phyloP scores from a whole-genome alignment of 2,113 vertebrate genomes.

The Zosterops japonicus region DNA sequence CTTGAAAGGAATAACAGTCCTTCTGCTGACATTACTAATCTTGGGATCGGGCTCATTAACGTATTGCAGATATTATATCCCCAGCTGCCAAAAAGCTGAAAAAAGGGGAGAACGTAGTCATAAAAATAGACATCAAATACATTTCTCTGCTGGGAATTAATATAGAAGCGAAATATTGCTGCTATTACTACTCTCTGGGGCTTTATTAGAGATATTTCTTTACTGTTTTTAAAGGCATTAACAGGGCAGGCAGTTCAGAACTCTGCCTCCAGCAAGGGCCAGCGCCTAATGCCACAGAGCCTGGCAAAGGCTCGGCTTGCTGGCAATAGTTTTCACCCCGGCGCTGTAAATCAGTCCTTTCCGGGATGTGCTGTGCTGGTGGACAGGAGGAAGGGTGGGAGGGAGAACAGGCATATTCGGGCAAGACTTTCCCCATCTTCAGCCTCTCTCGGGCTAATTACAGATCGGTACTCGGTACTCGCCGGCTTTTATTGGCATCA shows the following conservation, averaged over 20 bases:
- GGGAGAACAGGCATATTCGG: neutral
- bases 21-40: conserved; percentile 40
- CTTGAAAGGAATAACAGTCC: conserved; percentile 19
- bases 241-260: neutral
- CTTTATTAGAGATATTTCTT: neutral
- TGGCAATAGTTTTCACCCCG: neutral
- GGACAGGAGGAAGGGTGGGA: neutral
- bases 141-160: conserved; percentile 25
- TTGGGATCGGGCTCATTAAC: conserved; percentile 44
- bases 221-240: neutral
- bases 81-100: conserved; percentile 2
- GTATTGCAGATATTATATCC: conserved; percentile 18
- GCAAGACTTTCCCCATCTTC: neutral
- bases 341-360: neutral
- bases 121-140: conserved; percentile 49
- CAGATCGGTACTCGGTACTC: neutral
- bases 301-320: neutral
- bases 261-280: neutral
- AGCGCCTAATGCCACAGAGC: neutral
- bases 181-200: neutral
- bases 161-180: neutral
- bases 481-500: neutral
- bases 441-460: conserved; percentile 4
- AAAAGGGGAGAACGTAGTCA: neutral
- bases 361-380: conserved; percentile 3